Evolutionary conservation across 2,797 vertebrate species (phyloP), one percentile per base, ranked within the genome.

Genomic region (Enteromius thamalakanensis): DNA sequence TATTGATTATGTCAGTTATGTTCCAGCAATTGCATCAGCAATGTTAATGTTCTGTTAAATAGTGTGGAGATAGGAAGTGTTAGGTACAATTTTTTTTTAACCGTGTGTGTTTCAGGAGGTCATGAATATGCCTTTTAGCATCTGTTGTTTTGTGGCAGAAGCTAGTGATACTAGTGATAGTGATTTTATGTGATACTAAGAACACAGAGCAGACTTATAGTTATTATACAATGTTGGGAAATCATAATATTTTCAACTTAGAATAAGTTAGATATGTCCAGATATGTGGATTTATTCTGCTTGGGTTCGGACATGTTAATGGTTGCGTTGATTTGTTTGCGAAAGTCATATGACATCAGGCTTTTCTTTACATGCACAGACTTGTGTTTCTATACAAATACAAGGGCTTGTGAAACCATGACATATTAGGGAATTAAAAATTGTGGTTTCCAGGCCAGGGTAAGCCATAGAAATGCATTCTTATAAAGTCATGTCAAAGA

Each of bases 141-240:
- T 74, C 64, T 67, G 70, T 82, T 77, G 53, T 42, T 62, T 81
- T 64, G 12, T 47, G 55, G 21, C 69, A 34, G 14, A 21, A 47
- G 42, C 42, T 47, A 58, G 26, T 83, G 81, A 76, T 76, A 55
- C 34, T 2, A 34, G 26, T 26, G 26, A 26, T 26, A 26, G 26
- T 26, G 26, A 3, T 53, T 68, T 32, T 23, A 45, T 23, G 34
- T 14, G 3, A 53, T 47, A 47, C 60, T 55, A 42, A 34, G 51
- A 76, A 29, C 45, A 42, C 70, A 55, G 21, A 64, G 42, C 58
- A 19, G 9, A 21, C 6, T 79, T 26, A 34, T 80, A 8, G 21
- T 55, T n/a, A 34, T 72, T 64, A 7, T 15, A 49, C n/a, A 49
- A 3, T 15, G 29, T 64, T 64, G 17, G 3, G 47, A 19, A 69